Conservation (phyloP, 2,797 vertebrate genomes). For the Typhlichthys subterraneus region DNA sequence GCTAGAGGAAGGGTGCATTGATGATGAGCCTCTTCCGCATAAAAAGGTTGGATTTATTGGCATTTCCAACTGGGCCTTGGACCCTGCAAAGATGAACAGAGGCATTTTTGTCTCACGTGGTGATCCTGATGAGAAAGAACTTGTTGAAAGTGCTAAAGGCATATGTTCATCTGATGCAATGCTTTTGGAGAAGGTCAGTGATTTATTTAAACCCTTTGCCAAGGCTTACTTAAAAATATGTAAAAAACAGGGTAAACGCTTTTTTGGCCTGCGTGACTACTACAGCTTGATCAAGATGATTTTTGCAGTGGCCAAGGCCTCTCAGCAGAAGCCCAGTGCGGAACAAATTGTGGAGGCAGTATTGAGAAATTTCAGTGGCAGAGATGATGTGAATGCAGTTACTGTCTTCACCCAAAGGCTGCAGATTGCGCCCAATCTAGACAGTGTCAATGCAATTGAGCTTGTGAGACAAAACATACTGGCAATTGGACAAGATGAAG, state of each 20-base stretch:
- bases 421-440: constrained; percentile 53
- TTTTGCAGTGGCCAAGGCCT: constrained; percentile 80
- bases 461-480: constrained; percentile 87
- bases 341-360: constrained; percentile 80
- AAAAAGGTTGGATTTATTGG: constrained; percentile 96
- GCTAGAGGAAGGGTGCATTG: constrained; percentile 95
- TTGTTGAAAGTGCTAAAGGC: constrained; percentile 87
- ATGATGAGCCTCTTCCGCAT: constrained; percentile 88
- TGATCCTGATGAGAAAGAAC: constrained; percentile 84
- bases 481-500: constrained; percentile 77
- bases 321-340: constrained; percentile 67
- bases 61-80: constrained; percentile 97
- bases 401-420: constrained; percentile 76
- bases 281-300: constrained; percentile 98
- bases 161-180: constrained; percentile 87
- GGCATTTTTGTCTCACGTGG: constrained; percentile 95
- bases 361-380: constrained; percentile 94
- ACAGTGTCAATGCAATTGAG: constrained; percentile 79
- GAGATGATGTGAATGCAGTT: constrained; percentile 80
- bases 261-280: constrained; percentile 95
- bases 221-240: constrained; percentile 83
- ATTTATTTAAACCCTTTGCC: constrained; percentile 86
- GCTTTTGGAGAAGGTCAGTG: constrained; percentile 80
- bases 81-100: constrained; percentile 98
- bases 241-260: constrained; percentile 83